phyloP scores from a whole-genome alignment of 2,113 vertebrate species.

The Pelvicachromis taeniatus region DNA sequence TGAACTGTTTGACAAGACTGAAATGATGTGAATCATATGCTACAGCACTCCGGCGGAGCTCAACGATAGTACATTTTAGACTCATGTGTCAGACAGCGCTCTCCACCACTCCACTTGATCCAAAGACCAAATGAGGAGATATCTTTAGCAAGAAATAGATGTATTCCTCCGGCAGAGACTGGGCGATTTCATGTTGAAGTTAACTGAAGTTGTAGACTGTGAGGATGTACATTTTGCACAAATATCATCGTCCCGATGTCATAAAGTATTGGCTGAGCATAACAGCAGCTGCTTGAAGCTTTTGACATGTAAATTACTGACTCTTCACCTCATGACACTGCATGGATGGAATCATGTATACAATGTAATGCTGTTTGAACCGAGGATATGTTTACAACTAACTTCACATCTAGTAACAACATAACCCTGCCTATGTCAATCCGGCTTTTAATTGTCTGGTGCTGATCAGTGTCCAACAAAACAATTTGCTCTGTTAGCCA shows the following conservation, averaged over 20 bases:
- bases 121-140: neutral
- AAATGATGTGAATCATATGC: neutral
- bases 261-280: neutral
- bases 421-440: neutral
- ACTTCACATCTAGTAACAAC: neutral
- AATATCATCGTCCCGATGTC: neutral
- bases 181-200: neutral
- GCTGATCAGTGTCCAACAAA: neutral
- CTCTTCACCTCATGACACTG: neutral
- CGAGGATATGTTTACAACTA: neutral
- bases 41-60: neutral
- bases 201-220: neutral
- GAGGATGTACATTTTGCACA: neutral
- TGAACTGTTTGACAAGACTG: neutral
- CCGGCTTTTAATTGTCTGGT: neutral
- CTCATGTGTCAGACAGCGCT: neutral
- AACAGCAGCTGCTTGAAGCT: neutral
- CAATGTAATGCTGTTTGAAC: neutral
- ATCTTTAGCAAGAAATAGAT: neutral
- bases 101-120: neutral
- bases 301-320: neutral
- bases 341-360: neutral
- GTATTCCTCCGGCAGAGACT: neutral
- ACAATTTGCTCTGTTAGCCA: neutral
- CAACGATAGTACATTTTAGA: neutral